Base-by-base conservation (phyloP, 2,113 vertebrate genomes). In the Odocoileus virginianus region DNA sequence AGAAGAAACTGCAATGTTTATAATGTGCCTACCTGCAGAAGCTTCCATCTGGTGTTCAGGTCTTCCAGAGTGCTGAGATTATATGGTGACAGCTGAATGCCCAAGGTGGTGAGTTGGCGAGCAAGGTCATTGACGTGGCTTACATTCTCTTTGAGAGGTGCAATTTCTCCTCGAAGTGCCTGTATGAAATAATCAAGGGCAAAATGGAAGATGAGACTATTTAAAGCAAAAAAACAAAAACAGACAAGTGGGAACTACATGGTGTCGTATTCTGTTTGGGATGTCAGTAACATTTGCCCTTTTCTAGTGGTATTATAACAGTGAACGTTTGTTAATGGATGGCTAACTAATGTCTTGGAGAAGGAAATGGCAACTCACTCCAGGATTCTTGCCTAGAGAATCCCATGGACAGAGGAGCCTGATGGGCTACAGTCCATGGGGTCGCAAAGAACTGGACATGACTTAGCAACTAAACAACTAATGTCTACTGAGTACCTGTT, bases 21-120 rank as follows among this genome's bases (percentile, higher is more conserved):
- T 3, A 58, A 19, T 7, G 71, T 50, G 36, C 76, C 81, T 99
- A 99, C 99, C 99, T 99, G 99, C 14, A 99, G 99, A 98, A 99
- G 98, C 94, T 99, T 99, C 99, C 99, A 99, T 96, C 99, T 99
- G 5, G 98, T 99, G 98, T 99, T 99, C 91, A 99, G 99, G 87
- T 99, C 99, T 95, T 99, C 99, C 19, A 99, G 98, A 82, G 98
- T 99, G 94, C 99, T 99, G 96, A 99, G 98, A 74, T 99, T 99
- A 98, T 99, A 99, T 27, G 98, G 99, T 71, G 99, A 99, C 76
- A 99, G 99, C 16, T 99, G 99, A 96, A 99, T 99, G 89, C 99
- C 99, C 0, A 99, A 90, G 0, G 99, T 99, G 61, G 98, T 95
- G 89, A 99, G 99, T 2, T 98, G 99, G 88, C 99, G 99, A 10